phyloP scores from a whole-genome alignment of 2,113 vertebrate genomes.

The Mormyrus iriodes region DNA sequence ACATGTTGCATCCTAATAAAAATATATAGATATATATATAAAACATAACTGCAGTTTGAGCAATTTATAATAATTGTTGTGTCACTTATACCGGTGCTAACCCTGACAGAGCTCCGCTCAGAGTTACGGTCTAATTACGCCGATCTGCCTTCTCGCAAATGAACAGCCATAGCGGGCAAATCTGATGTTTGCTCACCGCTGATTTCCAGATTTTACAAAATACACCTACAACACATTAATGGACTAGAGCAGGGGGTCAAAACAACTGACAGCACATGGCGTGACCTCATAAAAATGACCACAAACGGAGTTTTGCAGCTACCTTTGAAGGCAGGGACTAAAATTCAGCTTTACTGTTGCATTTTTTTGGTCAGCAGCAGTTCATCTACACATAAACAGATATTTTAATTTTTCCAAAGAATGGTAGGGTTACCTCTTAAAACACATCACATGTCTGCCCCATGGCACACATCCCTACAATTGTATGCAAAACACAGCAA shows the following conservation, averaged over 20 bases:
- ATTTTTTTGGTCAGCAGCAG: neutral
- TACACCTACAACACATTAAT: neutral
- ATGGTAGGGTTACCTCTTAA: neutral
- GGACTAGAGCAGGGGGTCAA: neutral
- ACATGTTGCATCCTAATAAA: neutral
- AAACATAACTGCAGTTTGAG: neutral
- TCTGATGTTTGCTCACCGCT: neutral
- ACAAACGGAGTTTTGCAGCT: neutral
- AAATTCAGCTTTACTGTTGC: neutral
- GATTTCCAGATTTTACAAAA: neutral
- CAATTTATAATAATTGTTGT: neutral
- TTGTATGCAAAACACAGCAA: neutral
- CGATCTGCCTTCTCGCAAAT: neutral
- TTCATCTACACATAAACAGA: neutral
- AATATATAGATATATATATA: neutral
- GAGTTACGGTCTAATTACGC: slow-evolving; percentile 3
- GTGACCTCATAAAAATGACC: neutral
- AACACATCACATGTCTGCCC: neutral
- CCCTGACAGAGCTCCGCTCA: neutral
- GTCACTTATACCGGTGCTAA: neutral
- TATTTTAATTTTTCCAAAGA: neutral
- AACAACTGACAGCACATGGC: neutral
- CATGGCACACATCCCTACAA: neutral
- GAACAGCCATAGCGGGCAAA: neutral
- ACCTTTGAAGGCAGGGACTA: neutral